Evolutionary conservation across 2,888 invertebrate genomes (phyloP).

Genomic region (Cenopis cana): DNA sequence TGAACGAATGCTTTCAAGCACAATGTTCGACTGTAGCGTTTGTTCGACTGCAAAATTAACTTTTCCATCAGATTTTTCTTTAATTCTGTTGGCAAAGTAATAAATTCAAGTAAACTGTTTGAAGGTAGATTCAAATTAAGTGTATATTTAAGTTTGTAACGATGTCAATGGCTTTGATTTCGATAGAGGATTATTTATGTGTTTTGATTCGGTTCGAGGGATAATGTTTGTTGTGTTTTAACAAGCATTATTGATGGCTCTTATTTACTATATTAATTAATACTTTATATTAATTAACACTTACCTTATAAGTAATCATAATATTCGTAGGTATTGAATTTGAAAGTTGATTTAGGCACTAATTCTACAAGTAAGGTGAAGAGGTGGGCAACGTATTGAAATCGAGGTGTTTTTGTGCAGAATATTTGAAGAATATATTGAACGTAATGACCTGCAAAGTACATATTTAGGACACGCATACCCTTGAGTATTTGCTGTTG

Average conservation of each 20-base stretch:
- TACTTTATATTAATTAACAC: no score
- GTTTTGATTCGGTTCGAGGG: slow-evolving; percentile 22
- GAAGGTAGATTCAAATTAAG: neutral
- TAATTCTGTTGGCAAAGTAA: slow-evolving; percentile 8
- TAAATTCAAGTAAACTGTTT: neutral
- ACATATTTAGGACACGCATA: no score
- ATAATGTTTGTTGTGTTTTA: slow-evolving; percentile 16
- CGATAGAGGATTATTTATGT: slow-evolving; percentile 40
- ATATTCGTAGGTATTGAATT: no score
- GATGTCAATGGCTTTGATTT: slow-evolving; percentile 38
- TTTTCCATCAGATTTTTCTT: slow-evolving; percentile 13
- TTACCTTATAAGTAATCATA: no score
- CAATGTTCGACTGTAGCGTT: neutral
- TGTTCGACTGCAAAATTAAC: neutral
- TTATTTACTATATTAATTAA: neutral
- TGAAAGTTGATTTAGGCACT: no score
- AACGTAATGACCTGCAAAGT: no score
- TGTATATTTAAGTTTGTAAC: slow-evolving; percentile 21
- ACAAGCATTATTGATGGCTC: slow-evolving; percentile 12
- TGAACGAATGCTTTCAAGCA: neutral
- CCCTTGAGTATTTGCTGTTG: no score
- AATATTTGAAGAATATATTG: no score
- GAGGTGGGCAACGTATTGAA: no score
- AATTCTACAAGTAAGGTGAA: no score
- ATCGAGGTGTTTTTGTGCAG: no score